phyloP scores from a whole-genome alignment of 1,140 invertebrate species.

The Atta cephalotes region DNA sequence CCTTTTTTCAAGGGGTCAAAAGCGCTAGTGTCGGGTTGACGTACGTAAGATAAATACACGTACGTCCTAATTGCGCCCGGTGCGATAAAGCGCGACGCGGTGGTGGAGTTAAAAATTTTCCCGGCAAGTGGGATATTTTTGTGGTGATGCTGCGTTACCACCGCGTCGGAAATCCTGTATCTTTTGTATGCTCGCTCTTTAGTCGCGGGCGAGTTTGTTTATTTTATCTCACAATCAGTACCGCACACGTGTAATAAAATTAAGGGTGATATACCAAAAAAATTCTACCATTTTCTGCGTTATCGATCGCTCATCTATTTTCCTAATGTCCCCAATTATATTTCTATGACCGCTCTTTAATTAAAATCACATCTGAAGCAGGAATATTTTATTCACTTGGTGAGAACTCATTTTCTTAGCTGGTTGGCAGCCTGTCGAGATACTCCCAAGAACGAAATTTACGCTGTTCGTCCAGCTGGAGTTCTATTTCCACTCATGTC shows the following conservation, averaged over 20 bases:
- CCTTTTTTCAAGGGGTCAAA: conserved; percentile 33
- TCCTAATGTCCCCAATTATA: background rate
- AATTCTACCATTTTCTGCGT: background rate
- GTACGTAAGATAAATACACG: conserved; percentile 27
- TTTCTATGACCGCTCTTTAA: background rate
- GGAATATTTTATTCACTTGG: background rate
- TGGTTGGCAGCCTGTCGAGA: background rate
- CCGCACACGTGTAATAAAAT: background rate
- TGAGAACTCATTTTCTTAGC: background rate
- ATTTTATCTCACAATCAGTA: background rate
- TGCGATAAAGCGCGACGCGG: conserved; percentile 27
- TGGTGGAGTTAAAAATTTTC: conserved; percentile 48
- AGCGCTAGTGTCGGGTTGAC: conserved; percentile 42
- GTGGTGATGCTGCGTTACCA: background rate
- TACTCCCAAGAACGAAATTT: background rate
- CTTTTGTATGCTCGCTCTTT: background rate
- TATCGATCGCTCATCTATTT: background rate
- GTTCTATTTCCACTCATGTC: conserved; percentile 64
- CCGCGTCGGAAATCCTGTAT: conserved; percentile 21
- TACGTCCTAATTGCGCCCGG: conserved; percentile 55
- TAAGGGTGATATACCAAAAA: background rate
- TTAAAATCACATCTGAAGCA: background rate
- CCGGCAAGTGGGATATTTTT: conserved; percentile 36
- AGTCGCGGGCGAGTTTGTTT: background rate
- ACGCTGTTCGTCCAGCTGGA: conserved; percentile 58